These are phyloP conservation scores for Platycheirus rosarum DNA, from an alignment of 2,888 invertebrate genomes.

Conservation along the genomic window DNA sequence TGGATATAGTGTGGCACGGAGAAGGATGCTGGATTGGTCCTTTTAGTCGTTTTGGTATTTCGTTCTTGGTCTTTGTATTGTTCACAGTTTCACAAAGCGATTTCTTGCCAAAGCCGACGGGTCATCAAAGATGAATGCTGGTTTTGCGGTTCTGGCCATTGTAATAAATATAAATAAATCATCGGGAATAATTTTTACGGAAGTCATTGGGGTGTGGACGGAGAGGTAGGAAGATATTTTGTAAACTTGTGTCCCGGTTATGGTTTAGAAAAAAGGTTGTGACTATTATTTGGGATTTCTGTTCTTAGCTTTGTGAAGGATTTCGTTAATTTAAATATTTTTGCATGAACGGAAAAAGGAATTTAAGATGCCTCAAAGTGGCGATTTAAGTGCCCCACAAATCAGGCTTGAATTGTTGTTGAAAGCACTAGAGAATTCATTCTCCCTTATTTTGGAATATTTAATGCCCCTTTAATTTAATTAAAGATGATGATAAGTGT, in stretches of 20 bases:
- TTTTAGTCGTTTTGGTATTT: constrained; percentile 22
- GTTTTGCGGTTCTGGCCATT: neutral
- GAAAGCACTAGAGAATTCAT: no score
- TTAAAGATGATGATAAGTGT: no score
- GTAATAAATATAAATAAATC: constrained; percentile 45
- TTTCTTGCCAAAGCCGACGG: constrained; percentile 21
- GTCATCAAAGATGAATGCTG: constrained; percentile 33
- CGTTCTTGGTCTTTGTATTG: constrained; percentile 2
- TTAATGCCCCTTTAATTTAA: no score
- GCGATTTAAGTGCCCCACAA: no score
- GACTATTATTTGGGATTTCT: no score
- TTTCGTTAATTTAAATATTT: neutral
- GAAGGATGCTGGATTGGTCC: constrained; percentile 14
- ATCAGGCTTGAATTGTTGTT: no score
- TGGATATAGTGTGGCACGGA: neutral
- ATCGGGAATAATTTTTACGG: constrained; percentile 22
- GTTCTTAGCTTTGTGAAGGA: neutral
- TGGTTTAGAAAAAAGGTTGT: neutral
- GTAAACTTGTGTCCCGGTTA: neutral
- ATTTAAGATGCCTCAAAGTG: no score
- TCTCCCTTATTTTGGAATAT: no score
- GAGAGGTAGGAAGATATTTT: neutral
- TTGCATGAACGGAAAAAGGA: constrained; percentile 26
- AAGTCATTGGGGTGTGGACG: neutral
- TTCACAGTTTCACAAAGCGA: constrained; percentile 30